Evolutionary conservation across 2,113 vertebrate genomes (phyloP), one percentile per base, ranked within the genome.

Genomic region (Bungarus multicinctus): DNA sequence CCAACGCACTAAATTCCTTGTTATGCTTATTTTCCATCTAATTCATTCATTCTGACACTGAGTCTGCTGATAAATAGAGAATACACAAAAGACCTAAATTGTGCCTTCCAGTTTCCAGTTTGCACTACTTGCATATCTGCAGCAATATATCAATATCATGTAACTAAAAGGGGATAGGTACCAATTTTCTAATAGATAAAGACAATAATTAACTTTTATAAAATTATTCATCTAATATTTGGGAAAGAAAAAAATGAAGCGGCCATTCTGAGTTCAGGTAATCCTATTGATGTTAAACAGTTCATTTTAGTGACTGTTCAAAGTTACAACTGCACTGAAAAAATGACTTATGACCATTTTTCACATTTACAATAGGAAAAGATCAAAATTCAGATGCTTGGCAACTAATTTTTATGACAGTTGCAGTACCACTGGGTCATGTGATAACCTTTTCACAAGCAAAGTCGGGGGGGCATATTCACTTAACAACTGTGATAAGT

Each of bases 1-100:
- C 95, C 94, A 94, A 90, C 64, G 94, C 87, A 0, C 0, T 81
- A 87, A 0, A 27, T 95, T 53, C 93, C 95, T 93, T 94, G 91
- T 93, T 92, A 69, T 18, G 50, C 96, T 93, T 64, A 58, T 87
- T 91, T 81, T 81, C 25, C 85, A 52, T n/a, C 11, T 64, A 7
- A 64, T 87, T 52, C 64, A 47, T 27, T 45, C 9, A 30, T 64
- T 74, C 50, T 74, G 23, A 88, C 39, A 5, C 27, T 43, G 60
- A 90, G 58, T 1, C n/a, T 90, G 60, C 69, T 55, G 30, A 18
- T 94, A 58, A 43, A 90, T 91, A 94, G 39, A n/a, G 58, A 90
- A n/a, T 47, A 94, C 57, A 93, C 94, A 86, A 85, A 60, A 87
- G 89, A 0, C 14, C 3, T 94, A 4, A 0, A 5, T 57, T 81